A percentile compares a stretch with the other conserved stretches of the same genome.
phyloP scores from a whole-genome alignment of 2,797 vertebrate species.

The Aphelocoma californica region DNA sequence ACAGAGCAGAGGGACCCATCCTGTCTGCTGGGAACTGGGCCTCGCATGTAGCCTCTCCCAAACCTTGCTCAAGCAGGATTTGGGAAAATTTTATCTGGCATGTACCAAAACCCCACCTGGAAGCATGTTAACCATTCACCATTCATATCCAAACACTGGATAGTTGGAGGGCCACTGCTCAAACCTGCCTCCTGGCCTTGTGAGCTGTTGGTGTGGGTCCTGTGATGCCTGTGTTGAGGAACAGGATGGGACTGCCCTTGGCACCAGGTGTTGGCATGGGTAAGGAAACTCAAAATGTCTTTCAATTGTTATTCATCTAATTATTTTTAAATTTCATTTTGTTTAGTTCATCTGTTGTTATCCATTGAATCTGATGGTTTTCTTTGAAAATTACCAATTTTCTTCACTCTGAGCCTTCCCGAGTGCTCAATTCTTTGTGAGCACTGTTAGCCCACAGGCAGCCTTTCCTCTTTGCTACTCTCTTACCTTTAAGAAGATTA shows the following conservation, averaged over 20 bases:
- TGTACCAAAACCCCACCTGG: background rate
- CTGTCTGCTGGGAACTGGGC: background rate
- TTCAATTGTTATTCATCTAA: background rate
- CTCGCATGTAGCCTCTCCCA: background rate
- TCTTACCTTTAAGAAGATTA: background rate
- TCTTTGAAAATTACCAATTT: constrained; percentile 17
- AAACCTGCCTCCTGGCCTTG: background rate
- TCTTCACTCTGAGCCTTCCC: background rate
- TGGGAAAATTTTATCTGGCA: background rate
- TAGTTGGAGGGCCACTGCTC: background rate
- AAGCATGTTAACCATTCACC: background rate
- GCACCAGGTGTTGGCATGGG: background rate
- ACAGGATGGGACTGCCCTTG: background rate
- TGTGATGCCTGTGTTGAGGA: background rate
- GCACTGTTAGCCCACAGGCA: background rate
- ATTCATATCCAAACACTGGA: background rate
- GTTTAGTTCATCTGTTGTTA: background rate
- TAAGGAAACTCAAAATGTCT: background rate
- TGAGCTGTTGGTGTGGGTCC: background rate
- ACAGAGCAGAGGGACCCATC: background rate
- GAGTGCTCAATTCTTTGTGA: background rate
- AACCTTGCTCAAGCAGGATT: background rate
- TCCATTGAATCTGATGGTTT: background rate
- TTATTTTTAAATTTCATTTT: background rate
- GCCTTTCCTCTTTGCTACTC: background rate